Percentiles rank a stretch among this genome's conserved stretches.
These are phyloP conservation scores for Trachemys scripta DNA, from an alignment of 2,113 vertebrate genomes.

Conservation along the genomic window DNA sequence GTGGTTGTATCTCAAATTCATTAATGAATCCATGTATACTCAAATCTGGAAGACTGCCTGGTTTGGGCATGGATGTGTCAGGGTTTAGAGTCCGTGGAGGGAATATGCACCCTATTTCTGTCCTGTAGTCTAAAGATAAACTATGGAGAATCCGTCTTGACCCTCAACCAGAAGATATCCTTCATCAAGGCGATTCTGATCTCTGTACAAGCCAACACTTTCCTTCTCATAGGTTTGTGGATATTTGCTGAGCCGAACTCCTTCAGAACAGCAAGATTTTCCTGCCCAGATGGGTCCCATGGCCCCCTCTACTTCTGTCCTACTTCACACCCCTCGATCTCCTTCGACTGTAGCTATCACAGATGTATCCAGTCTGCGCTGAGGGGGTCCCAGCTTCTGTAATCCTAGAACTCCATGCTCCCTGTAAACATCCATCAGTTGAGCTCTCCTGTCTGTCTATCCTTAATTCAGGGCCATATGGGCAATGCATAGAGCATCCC, in stretches of 20 bases:
- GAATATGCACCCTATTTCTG: not conserved
- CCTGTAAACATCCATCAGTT: not conserved
- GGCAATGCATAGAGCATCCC: not conserved
- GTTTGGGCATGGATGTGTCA: not conserved
- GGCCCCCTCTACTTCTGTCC: not conserved
- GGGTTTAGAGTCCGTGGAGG: not conserved
- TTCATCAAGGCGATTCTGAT: rapidly evolving
- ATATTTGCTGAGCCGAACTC: not conserved
- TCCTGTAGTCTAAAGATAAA: not conserved
- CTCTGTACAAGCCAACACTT: not conserved
- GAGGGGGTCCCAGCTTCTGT: not conserved
- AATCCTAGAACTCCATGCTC: not conserved
- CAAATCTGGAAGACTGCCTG: not conserved
- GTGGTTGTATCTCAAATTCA: not conserved
- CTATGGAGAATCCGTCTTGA: not conserved
- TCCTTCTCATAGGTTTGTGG: not conserved
- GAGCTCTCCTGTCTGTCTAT: not conserved
- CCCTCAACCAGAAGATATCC: not conserved
- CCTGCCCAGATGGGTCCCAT: not conserved
- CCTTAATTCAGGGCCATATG: not conserved
- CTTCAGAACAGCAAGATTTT: not conserved
- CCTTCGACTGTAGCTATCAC: not conserved
- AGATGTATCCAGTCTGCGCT: not conserved
- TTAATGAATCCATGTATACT: not conserved
- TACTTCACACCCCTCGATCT: not conserved